A percentile compares a stretch with the other conserved stretches of the same genome.
Evolutionary conservation across 2,888 invertebrate genomes (phyloP).

Genomic region (Invenusta paracnida): DNA sequence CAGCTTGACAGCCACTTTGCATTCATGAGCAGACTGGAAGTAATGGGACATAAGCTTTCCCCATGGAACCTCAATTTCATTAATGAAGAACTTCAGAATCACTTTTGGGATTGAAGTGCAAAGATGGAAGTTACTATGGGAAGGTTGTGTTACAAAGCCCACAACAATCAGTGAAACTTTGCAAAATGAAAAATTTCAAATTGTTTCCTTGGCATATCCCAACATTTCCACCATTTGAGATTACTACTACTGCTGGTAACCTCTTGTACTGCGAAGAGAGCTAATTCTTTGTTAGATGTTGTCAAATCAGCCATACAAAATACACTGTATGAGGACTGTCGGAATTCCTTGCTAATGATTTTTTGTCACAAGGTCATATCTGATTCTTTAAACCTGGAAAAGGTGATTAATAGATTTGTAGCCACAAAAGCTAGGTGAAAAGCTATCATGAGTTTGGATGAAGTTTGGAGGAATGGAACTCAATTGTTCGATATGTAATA

Average conservation of each 20-base stretch:
- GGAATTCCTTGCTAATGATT: background rate
- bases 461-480: too few relatives aligned
- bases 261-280: background rate
- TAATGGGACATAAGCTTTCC: background rate
- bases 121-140: background rate
- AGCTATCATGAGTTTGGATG: background rate
- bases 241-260: background rate
- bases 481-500: too few relatives aligned
- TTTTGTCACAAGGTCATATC: background rate
- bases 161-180: background rate
- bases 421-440: background rate
- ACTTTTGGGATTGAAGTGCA: background rate
- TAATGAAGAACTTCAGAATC: background rate
- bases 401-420: background rate
- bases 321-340: background rate
- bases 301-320: background rate
- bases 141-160: background rate
- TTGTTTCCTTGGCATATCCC: background rate
- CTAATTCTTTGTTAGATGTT: background rate
- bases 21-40: background rate
- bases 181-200: background rate
- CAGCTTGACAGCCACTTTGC: background rate
- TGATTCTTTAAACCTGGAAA: background rate
- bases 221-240: background rate
- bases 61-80: background rate